These are phyloP conservation scores for Agraylea sexmaculata DNA, from an alignment of 1,140 invertebrate genomes.

Conservation along the genomic window DNA sequence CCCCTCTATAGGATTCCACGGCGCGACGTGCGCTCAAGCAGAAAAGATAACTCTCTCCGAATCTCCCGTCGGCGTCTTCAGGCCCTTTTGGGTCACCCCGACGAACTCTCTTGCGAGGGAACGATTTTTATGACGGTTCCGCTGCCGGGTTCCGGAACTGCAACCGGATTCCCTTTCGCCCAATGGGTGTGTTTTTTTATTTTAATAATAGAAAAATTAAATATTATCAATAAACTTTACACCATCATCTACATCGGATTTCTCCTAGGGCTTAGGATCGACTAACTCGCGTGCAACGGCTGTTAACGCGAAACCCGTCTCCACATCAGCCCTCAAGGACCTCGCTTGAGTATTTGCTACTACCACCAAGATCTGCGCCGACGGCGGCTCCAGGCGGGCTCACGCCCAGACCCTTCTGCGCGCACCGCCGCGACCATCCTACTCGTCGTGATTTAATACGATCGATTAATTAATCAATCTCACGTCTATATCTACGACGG, in stretches of 20 bases:
- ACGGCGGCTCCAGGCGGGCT: slow-evolving; percentile 66
- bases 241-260: slow-evolving; percentile 39
- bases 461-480: no score
- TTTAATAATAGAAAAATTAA: slow-evolving; percentile 32
- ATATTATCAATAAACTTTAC: no score
- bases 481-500: no score
- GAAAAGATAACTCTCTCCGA: slow-evolving; percentile 72
- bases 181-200: slow-evolving; percentile 33
- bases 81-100: slow-evolving; percentile 36
- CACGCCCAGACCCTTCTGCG: slow-evolving; percentile 63
- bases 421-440: slow-evolving; percentile 61
- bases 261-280: slow-evolving; percentile 69
- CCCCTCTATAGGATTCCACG: slow-evolving; percentile 62
- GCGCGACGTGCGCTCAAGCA: slow-evolving; percentile 57
- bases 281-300: slow-evolving; percentile 81
- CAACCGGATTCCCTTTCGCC: slow-evolving; percentile 61
- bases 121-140: slow-evolving; percentile 53
- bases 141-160: slow-evolving; percentile 62
- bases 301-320: slow-evolving; percentile 87
- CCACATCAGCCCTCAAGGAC: slow-evolving; percentile 77
- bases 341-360: slow-evolving; percentile 81
- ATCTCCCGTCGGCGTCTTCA: slow-evolving; percentile 60
- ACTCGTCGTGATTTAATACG: slow-evolving; percentile 31
- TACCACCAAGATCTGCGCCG: slow-evolving; percentile 79
- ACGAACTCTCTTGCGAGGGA: slow-evolving; percentile 39